Percentiles rank a stretch among this genome's conserved stretches.
Conservation (phyloP, 2,113 vertebrate species). For the Chaetorhynchus papuensis region DNA sequence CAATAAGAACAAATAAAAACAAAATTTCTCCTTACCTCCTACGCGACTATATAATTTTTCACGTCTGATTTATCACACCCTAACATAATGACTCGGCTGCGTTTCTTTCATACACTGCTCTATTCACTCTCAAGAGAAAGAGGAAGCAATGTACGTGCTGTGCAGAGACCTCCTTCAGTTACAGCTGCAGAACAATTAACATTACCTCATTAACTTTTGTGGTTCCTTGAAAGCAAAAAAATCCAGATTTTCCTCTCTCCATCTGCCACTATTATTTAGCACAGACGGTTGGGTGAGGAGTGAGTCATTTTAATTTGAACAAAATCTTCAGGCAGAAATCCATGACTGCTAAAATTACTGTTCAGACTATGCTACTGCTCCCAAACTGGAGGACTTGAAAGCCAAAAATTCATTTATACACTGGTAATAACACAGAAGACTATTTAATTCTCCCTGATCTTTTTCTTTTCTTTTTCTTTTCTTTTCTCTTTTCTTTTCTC, state of each 20-base stretch:
- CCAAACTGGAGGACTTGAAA: background rate
- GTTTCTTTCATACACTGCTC: background rate
- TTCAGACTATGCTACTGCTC: background rate
- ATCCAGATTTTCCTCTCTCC: slow-evolving; percentile 8
- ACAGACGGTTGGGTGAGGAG: slow-evolving; percentile 2
- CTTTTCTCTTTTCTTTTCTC: accelerated
- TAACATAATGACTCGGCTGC: background rate
- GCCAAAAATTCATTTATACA: background rate
- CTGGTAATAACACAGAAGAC: background rate
- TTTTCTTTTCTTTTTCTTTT: accelerated
- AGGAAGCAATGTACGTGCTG: background rate
- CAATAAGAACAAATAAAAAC: background rate
- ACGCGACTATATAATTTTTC: background rate
- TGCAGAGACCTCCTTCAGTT: background rate
- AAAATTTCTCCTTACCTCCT: background rate
- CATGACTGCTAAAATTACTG: background rate
- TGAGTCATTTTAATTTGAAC: slow-evolving; percentile 14
- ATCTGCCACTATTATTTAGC: slow-evolving; percentile 29
- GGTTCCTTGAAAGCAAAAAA: slow-evolving; percentile 43
- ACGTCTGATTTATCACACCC: background rate
- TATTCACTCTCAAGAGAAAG: background rate
- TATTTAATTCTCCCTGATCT: accelerated
- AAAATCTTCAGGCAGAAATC: slow-evolving; percentile 6
- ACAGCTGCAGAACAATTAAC: background rate
- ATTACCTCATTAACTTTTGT: slow-evolving; percentile 51